Evolutionary conservation across 2,113 vertebrate species (phyloP).

Genomic region (Jacana jacana): DNA sequence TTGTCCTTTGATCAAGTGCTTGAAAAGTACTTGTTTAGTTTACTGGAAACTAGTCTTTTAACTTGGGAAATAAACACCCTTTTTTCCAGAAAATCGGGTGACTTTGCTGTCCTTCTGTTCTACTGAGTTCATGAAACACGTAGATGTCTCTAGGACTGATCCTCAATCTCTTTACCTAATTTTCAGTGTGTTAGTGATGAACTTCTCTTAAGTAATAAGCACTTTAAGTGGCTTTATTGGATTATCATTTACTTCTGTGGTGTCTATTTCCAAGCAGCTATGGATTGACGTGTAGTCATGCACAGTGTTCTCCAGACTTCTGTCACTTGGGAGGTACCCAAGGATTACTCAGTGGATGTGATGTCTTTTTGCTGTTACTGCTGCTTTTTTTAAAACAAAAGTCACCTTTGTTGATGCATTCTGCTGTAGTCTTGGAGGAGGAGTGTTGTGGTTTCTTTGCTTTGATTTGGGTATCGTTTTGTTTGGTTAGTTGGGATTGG

Average conservation of each 20-base stretch:
- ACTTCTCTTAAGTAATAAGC: neutral
- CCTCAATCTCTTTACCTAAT: neutral
- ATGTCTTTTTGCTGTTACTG: no score
- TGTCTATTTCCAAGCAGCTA: neutral
- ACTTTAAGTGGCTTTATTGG: neutral
- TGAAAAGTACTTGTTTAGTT: neutral
- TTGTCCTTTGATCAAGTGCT: neutral
- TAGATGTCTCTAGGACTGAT: neutral
- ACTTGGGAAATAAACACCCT: neutral
- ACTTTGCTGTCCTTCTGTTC: neutral
- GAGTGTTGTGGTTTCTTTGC: fast-evolving
- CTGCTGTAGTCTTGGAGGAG: neutral
- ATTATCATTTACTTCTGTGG: neutral
- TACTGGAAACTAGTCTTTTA: neutral
- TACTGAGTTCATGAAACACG: neutral
- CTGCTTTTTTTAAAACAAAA: no score
- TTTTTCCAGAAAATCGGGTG: neutral
- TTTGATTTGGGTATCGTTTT: neutral
- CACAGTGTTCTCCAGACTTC: neutral
- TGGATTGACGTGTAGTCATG: neutral
- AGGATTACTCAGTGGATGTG: neutral
- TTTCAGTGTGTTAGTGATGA: neutral
- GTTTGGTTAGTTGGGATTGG: neutral
- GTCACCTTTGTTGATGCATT: neutral
- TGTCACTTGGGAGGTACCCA: neutral